Percentiles rank a stretch among this genome's conserved stretches.
phyloP scores from a whole-genome alignment of 2,888 invertebrate species.

The Campoplex nolae region DNA sequence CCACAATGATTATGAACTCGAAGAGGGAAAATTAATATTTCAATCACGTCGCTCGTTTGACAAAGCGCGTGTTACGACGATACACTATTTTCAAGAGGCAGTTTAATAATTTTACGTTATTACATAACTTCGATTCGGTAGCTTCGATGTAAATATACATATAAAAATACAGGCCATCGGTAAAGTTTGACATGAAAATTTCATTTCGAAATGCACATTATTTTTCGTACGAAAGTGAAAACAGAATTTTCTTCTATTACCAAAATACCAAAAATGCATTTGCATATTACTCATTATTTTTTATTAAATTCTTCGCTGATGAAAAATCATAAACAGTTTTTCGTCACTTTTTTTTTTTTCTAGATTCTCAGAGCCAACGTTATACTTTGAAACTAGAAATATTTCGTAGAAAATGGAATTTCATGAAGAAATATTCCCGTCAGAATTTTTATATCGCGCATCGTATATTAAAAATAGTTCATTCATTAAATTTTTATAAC shows the following conservation, averaged over 20 bases:
- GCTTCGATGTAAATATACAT: too few species aligned
- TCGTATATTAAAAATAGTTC: too few species aligned
- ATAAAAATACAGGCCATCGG: not conserved
- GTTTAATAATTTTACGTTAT: not conserved
- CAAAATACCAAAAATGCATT: not conserved
- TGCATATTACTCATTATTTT: not conserved
- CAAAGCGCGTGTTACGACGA: not conserved
- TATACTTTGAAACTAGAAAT: too few species aligned
- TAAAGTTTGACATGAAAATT: not conserved
- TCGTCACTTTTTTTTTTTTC: too few species aligned
- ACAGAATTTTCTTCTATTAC: not conserved
- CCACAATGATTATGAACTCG: slow-evolving; percentile 19
- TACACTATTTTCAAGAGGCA: slow-evolving; percentile 1
- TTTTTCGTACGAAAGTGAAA: not conserved
- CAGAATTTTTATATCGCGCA: too few species aligned
- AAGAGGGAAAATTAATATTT: slow-evolving; percentile 24
- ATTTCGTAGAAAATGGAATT: too few species aligned
- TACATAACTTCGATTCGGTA: not conserved
- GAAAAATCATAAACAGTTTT: too few species aligned
- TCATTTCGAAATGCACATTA: not conserved
- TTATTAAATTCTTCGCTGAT: not conserved
- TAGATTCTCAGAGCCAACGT: too few species aligned
- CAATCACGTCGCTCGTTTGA: slow-evolving; percentile 16
- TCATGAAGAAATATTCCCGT: too few species aligned
- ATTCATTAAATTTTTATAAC: too few species aligned